A percentile compares a stretch with the other conserved stretches of the same genome.
phyloP scores from a whole-genome alignment of 2,113 vertebrate genomes.

The Pantherophis guttatus region DNA sequence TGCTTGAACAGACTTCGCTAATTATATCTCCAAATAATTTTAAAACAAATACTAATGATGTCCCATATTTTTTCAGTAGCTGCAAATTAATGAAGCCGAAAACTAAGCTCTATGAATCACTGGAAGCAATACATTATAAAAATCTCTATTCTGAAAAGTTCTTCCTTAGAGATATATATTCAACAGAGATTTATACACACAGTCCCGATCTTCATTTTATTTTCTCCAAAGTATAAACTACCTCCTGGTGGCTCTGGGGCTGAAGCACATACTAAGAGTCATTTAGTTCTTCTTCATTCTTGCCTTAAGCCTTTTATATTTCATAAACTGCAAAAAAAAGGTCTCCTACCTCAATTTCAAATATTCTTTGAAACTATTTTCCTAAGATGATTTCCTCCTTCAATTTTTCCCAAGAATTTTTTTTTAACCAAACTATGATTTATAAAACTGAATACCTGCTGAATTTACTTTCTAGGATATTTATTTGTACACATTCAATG shows the following conservation, averaged over 20 bases:
- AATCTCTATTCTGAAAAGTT: neutral
- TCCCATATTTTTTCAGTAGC: neutral
- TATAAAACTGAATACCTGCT: neutral
- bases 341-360: neutral
- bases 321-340: neutral
- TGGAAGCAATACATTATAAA: neutral
- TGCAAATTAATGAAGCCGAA: neutral
- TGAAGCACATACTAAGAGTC: neutral
- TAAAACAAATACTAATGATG: neutral
- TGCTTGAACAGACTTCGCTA: neutral
- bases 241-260: neutral
- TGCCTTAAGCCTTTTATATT: neutral
- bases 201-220: neutral
- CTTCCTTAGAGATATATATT: neutral
- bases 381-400: neutral
- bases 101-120: neutral
- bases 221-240: neutral
- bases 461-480: neutral
- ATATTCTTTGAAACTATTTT: neutral
- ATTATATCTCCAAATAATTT: neutral
- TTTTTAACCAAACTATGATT: neutral
- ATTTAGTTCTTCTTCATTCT: neutral
- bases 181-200: neutral
- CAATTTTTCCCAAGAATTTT: neutral
- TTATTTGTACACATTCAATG: neutral